Evolutionary conservation across 2,113 vertebrate species (phyloP).

Genomic region (Alexandromys fortis): DNA sequence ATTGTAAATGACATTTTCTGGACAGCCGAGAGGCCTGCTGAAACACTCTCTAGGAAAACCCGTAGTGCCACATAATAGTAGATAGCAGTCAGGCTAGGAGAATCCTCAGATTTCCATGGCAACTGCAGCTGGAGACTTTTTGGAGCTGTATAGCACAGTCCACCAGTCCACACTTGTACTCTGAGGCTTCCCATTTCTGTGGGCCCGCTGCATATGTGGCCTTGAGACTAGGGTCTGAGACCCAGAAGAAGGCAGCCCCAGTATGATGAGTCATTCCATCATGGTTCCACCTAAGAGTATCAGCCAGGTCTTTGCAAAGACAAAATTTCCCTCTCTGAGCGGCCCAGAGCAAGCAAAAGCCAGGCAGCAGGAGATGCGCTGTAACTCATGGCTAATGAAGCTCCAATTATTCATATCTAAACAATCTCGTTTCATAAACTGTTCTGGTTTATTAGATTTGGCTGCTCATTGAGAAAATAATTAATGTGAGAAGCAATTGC

Average conservation of each 20-base stretch:
- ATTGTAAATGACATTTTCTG: not conserved
- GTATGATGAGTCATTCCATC: rapidly evolving
- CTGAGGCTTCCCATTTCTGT: not conserved
- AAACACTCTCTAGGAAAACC: not conserved
- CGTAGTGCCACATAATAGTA: too few relatives aligned
- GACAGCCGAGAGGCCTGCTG: not conserved
- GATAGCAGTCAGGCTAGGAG: not conserved
- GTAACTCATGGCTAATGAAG: not conserved
- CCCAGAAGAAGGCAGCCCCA: too few relatives aligned
- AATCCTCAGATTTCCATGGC: not conserved
- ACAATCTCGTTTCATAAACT: conserved; percentile 4
- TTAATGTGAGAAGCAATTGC: conserved; percentile 31
- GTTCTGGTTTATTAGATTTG: conserved; percentile 46
- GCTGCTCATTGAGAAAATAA: conserved; percentile 9
- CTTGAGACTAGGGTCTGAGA: too few relatives aligned
- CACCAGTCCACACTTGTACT: rapidly evolving
- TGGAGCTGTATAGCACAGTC: not conserved
- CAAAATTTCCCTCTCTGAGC: not conserved
- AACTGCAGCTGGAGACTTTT: not conserved
- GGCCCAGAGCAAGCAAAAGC: rapidly evolving
- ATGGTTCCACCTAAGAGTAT: too few relatives aligned
- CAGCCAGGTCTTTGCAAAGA: not conserved
- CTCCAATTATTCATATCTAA: not conserved
- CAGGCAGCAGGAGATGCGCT: not conserved
- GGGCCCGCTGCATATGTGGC: too few relatives aligned